phyloP scores from a whole-genome alignment of 2,888 invertebrate species.

The Clanis bilineata region DNA sequence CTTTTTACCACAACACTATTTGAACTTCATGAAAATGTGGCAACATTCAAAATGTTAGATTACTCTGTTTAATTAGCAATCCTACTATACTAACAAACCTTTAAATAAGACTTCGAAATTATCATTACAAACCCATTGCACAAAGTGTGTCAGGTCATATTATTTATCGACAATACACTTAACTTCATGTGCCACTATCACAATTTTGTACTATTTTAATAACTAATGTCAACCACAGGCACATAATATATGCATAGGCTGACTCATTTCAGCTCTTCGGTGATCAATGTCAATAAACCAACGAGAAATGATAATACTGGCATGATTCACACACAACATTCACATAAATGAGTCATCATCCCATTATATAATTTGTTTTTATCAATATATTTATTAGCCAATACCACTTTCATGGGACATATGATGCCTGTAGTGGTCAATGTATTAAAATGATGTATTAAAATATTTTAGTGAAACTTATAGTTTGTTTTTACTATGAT shows the following conservation, averaged over 20 bases:
- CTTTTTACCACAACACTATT: too few species aligned
- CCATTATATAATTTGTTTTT: conserved; percentile 1
- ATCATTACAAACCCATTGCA: too few species aligned
- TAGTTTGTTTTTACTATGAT: too few species aligned
- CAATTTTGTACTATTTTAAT: not conserved
- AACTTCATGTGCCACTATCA: not conserved
- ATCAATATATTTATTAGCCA: not conserved
- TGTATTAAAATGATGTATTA: not conserved
- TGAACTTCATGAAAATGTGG: too few species aligned
- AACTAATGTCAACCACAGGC: conserved; percentile 15
- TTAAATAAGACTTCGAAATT: not conserved
- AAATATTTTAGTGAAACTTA: not conserved
- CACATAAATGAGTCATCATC: conserved; percentile 16
- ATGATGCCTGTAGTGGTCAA: not conserved
- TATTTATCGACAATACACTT: not conserved
- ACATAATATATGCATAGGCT: conserved; percentile 22
- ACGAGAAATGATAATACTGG: conserved; percentile 36
- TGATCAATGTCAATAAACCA: conserved; percentile 38
- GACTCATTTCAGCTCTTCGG: conserved; percentile 36
- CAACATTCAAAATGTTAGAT: too few species aligned
- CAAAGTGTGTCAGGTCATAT: conserved; percentile 5
- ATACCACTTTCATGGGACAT: not conserved
- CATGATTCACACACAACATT: conserved; percentile 33
- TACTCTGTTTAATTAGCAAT: too few species aligned
- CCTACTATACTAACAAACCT: not conserved